Conservation (phyloP, 1,140 invertebrate genomes). For the Augochlora pura region DNA sequence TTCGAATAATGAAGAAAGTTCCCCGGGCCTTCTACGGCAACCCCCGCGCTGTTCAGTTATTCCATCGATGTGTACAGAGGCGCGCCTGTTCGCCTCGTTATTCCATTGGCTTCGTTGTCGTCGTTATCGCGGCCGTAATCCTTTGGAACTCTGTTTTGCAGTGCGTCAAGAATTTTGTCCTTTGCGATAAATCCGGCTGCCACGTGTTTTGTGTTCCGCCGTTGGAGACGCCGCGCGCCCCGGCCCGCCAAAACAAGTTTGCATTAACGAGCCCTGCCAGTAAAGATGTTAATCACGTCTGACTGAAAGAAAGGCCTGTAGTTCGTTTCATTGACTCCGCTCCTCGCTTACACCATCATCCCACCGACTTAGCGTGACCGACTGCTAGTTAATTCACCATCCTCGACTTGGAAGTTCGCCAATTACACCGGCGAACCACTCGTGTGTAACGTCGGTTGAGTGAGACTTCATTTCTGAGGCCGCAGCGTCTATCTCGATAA, state of each 20-base stretch:
- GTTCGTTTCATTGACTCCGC: conserved; percentile 8
- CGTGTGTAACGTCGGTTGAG: too few relatives aligned
- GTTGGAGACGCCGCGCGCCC: not conserved
- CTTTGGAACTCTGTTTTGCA: conserved; percentile 34
- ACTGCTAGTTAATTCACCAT: too few relatives aligned
- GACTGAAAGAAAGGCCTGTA: not conserved
- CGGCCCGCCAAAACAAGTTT: conserved; percentile 27
- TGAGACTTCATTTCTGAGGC: too few relatives aligned
- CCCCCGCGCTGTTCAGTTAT: conserved; percentile 48
- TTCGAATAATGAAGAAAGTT: conserved; percentile 75
- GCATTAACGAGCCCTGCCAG: conserved; percentile 50
- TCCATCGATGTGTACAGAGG: conserved; percentile 45
- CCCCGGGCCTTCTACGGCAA: not conserved
- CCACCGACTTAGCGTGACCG: too few relatives aligned
- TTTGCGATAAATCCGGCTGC: conserved; percentile 48
- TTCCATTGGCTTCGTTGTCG: conserved; percentile 19
- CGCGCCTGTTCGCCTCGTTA: conserved; percentile 53
- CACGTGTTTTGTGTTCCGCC: conserved; percentile 46
- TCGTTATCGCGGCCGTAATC: conserved; percentile 39
- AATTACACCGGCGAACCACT: too few relatives aligned
- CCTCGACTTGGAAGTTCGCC: too few relatives aligned
- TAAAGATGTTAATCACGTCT: conserved; percentile 33
- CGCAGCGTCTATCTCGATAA: too few relatives aligned
- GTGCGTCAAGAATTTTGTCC: conserved; percentile 49
- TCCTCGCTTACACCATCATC: too few relatives aligned